These are phyloP conservation scores for Scaptomyza flava DNA, from an alignment of 2,888 invertebrate species.

Conservation along the genomic window DNA sequence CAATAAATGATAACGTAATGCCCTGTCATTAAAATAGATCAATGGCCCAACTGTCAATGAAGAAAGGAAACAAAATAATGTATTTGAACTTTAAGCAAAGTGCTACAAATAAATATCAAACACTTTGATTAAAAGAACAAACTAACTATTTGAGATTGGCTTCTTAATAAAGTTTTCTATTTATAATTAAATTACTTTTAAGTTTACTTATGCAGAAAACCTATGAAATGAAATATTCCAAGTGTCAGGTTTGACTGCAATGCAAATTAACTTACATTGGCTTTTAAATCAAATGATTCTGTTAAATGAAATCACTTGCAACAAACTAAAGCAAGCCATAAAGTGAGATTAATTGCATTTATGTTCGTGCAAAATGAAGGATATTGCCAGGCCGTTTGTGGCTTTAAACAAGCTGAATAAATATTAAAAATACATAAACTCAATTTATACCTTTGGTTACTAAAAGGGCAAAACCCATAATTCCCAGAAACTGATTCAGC, in stretches of 20 bases:
- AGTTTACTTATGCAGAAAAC: not conserved
- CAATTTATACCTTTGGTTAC: not conserved
- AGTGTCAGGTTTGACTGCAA: not conserved
- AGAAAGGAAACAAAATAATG: conserved; percentile 14
- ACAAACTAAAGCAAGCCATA: conserved; percentile 1
- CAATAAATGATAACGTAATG: conserved; percentile 80
- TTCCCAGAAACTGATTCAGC: not conserved
- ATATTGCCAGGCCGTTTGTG: not conserved
- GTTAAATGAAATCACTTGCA: not conserved
- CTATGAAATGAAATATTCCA: not conserved
- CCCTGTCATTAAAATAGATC: conserved; percentile 73
- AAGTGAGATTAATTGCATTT: conserved; percentile 16
- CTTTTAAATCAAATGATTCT: conserved; percentile 13
- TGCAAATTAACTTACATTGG: conserved; percentile 5
- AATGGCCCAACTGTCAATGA: conserved; percentile 54
- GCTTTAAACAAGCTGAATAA: not conserved
- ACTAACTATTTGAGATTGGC: not conserved
- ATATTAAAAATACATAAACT: not conserved
- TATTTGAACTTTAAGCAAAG: conserved; percentile 29
- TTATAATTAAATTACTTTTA: too few relatives aligned
- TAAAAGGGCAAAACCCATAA: not conserved
- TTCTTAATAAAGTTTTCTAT: not conserved
- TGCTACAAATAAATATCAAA: conserved; percentile 23
- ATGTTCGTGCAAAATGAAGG: not conserved
- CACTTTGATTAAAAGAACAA: not conserved